Evolutionary conservation across 1,140 invertebrate genomes (phyloP).

Genomic region (Coelopa frigida): DNA sequence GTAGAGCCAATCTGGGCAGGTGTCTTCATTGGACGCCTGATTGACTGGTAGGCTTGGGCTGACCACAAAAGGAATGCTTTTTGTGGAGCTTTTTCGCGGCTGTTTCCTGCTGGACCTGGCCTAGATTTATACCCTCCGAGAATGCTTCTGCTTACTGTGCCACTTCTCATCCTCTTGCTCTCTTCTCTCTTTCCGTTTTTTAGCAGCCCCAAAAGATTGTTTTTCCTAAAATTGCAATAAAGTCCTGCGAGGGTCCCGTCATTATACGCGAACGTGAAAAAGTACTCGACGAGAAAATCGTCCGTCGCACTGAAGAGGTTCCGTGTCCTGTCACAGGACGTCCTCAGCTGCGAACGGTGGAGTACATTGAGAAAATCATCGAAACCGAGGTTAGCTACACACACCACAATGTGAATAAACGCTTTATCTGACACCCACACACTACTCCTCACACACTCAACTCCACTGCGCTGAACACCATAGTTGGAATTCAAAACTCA

Average conservation of each 20-base stretch:
- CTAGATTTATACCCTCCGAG: not conserved
- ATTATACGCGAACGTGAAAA: constrained; percentile 80
- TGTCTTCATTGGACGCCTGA: no score
- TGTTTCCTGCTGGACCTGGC: not conserved
- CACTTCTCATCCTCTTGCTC: no score
- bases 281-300: constrained; percentile 80
- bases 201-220: constrained; percentile 40
- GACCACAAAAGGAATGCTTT: no score
- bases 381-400: constrained; percentile 86
- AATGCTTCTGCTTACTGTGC: not conserved
- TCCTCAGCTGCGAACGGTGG: constrained; percentile 77
- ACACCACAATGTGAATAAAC: no score
- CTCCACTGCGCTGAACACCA: no score
- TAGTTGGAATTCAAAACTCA: no score
- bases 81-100: no score
- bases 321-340: constrained; percentile 76
- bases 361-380: constrained; percentile 90
- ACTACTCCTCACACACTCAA: no score
- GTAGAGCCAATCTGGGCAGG: no score
- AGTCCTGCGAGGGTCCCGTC: constrained; percentile 69
- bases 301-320: constrained; percentile 78
- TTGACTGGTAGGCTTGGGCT: no score
- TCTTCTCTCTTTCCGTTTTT: constrained; percentile 12
- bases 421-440: no score
- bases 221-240: constrained; percentile 76